Percentiles rank a stretch among this genome's conserved stretches.
Evolutionary conservation across 2,797 vertebrate species (phyloP).

Genomic region (Molossus molossus): DNA sequence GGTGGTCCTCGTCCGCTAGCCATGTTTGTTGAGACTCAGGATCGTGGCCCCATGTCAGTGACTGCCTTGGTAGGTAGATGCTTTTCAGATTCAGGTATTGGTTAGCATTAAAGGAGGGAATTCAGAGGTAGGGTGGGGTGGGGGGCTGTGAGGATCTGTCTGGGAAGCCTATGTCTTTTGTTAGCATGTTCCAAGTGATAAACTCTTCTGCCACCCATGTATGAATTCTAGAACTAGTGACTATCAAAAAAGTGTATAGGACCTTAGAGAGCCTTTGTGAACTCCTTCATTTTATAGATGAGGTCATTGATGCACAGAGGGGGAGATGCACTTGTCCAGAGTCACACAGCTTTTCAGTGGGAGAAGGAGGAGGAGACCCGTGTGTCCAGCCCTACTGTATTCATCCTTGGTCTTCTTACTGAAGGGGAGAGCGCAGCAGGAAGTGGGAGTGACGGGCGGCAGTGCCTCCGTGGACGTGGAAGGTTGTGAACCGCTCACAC

Average conservation of each 20-base stretch:
- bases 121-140: background rate
- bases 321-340: background rate
- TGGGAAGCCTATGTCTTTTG: constrained; percentile 57
- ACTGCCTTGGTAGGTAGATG: background rate
- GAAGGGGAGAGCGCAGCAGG: background rate
- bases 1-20: fast-evolving
- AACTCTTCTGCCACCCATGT: background rate
- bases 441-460: background rate
- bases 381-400: background rate
- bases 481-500: background rate
- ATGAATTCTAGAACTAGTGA: constrained; percentile 62
- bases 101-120: constrained; percentile 43
- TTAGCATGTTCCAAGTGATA: background rate
- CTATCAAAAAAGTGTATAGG: background rate
- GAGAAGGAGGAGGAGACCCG: background rate
- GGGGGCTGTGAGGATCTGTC: background rate
- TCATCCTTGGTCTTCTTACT: background rate
- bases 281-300: background rate
- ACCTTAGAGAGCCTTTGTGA: constrained; percentile 3
- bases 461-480: background rate
- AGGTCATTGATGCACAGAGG: background rate
- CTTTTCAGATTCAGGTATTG: constrained; percentile 42
- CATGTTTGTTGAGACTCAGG: background rate
- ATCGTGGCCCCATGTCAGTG: background rate
- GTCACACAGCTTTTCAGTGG: background rate